Evolutionary conservation across 2,113 vertebrate genomes (phyloP), one percentile per base, ranked within the genome.

Genomic region (Tragelaphus scriptus): DNA sequence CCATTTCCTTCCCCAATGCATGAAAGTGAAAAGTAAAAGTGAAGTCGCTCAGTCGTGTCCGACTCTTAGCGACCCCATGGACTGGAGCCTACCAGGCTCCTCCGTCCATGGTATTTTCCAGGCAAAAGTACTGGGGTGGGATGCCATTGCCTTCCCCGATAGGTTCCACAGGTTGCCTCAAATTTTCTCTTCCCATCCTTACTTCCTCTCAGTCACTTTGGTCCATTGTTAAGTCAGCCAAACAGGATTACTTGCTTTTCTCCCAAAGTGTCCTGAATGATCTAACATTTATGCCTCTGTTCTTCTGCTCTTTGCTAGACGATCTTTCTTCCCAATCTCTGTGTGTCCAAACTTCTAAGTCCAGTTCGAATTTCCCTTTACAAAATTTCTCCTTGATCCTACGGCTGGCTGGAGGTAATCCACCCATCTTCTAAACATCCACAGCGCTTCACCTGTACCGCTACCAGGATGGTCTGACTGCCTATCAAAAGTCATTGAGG

Each of bases 381-480:
- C 3, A 26, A 88, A 90, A 32, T 44, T 8, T 79, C 68, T 26
- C 28, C 32, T 17, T 25, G 32, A 36, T 51, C 30, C 21, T 30
- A 11, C 1, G 30, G 1, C n/a, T 68, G 23, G 23, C 14, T 23
- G 16, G 36, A 75, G 32, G 63, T 47, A 32, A 80, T 12, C 32
- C 6, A 7, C 5, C 8, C 55, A 14, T 32, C 30, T 79, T 55
- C n/a, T 56, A n/a, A 75, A 14, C 8, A 26, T 40, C 44, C 23
- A 23, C 0, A 56, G 16, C 2, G 6, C n/a, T 82, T 36, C 30
- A 10, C 12, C 28, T 40, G 21, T 49, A 13, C 30, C 3, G 0
- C 26, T 16, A 10, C n/a, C 14, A 44, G 81, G 80, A 36, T 55
- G 61, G 40, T 56, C 0, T 47, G 85, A 61, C 92, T 44, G 92